A percentile compares a stretch with the other conserved stretches of the same genome.
These are phyloP conservation scores for Gryllus bimaculatus DNA, from an alignment of 1,140 invertebrate species.

Conservation along the genomic window DNA sequence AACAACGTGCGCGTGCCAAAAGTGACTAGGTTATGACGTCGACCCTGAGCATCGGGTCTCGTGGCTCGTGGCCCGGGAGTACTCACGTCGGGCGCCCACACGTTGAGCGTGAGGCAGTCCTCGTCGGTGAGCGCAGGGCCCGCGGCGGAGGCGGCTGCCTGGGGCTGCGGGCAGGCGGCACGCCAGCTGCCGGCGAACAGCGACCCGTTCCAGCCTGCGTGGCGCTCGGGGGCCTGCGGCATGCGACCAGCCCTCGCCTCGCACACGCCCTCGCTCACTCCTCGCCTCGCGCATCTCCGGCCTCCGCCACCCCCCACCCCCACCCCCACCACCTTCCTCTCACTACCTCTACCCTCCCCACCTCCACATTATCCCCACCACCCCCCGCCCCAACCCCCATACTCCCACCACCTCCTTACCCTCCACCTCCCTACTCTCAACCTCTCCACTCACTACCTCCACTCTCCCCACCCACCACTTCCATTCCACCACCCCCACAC, in stretches of 20 bases:
- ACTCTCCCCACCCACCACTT: no score
- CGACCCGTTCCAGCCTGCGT: constrained; percentile 38
- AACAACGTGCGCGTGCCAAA: no score
- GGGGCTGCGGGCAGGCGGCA: constrained; percentile 41
- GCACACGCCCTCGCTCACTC: no score
- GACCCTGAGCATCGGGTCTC: background rate
- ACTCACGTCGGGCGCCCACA: constrained; percentile 44
- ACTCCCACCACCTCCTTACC: background rate
- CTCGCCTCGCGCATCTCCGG: background rate
- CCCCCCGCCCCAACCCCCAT: background rate
- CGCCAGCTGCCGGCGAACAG: constrained; percentile 37
- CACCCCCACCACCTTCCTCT: no score
- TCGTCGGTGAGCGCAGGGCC: constrained; percentile 31
- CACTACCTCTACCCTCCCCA: no score
- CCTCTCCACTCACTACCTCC: background rate
- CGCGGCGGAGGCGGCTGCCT: constrained; percentile 12
- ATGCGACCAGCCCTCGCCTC: no score
- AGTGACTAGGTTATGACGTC: no score
- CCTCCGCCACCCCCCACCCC: no score
- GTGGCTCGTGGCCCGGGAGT: background rate
- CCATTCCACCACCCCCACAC: no score
- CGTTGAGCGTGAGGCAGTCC: constrained; percentile 44
- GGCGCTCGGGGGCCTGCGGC: constrained; percentile 36
- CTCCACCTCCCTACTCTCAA: background rate
- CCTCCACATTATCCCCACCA: background rate